A percentile compares a stretch with the other conserved stretches of the same genome.
phyloP scores from a whole-genome alignment of 1,140 invertebrate species.

The Zelostemma sp. region DNA sequence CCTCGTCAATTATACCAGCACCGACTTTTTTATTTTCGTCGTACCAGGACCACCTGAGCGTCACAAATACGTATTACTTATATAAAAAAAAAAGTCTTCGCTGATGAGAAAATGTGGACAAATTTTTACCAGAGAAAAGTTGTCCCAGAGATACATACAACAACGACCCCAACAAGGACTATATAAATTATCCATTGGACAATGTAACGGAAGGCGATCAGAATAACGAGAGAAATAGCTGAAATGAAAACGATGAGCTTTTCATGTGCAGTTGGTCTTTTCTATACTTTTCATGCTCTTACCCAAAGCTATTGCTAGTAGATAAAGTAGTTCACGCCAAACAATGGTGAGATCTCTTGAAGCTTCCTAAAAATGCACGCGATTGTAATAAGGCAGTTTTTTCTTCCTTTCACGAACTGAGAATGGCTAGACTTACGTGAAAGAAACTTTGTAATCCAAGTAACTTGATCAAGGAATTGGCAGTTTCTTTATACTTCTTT shows the following conservation, averaged over 20 bases:
- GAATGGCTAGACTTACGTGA: conserved; percentile 65
- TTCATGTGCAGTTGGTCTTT: too few species aligned
- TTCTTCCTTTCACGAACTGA: too few species aligned
- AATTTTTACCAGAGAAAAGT: conserved; percentile 78
- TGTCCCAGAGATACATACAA: conserved; percentile 74
- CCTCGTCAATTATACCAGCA: conserved; percentile 55
- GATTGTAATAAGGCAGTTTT: not conserved
- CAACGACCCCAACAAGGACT: conserved; percentile 73
- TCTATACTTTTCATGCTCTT: too few species aligned
- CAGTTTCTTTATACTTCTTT: conserved; percentile 60
- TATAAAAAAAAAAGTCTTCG: conserved; percentile 36
- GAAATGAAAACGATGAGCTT: conserved; percentile 43
- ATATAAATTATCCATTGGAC: conserved; percentile 79
- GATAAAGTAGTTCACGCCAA: conserved; percentile 75
- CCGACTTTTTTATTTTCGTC: conserved; percentile 57
- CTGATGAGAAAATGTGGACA: not conserved
- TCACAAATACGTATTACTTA: conserved; percentile 37
- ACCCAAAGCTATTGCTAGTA: conserved; percentile 76
- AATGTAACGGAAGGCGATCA: conserved; percentile 75
- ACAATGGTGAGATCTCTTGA: conserved; percentile 74
- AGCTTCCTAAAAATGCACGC: conserved; percentile 73
- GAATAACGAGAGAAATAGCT: conserved; percentile 74
- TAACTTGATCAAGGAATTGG: conserved; percentile 67
- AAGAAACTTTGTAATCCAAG: conserved; percentile 72
- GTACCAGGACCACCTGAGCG: conserved; percentile 53